Evolutionary conservation across 1,140 invertebrate genomes (phyloP), one percentile per base, ranked within the genome.

Genomic region (Drosophila nebulosa): DNA sequence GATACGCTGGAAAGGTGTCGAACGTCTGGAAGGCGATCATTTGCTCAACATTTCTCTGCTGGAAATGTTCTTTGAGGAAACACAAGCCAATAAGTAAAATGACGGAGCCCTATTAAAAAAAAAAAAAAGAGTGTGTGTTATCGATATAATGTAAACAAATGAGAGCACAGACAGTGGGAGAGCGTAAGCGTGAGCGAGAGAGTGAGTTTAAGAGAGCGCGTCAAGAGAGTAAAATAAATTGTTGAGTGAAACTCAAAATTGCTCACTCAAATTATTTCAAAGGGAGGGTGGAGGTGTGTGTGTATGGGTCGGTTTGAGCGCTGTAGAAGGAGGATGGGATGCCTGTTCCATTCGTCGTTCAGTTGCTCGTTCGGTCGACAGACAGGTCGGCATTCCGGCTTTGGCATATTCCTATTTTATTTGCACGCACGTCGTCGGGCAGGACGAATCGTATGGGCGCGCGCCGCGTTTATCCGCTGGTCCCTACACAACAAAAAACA

Each of bases 391-490:
- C 72, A 50, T 73, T 84, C 53, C 53, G 42, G 42, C 39, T 57
- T 58, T 26, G 22, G 51, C 39, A 39, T 46, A 59, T 57, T 51
- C 53, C 55, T 46, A 30, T 46, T 66, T 67, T 74, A 84, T 84
- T 84, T 80, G 80, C 77, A 84, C 80, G 80, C 80, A 84, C 83
- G 76, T 85, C 80, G 80, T 85, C 80, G 80, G 83, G 60, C 80
- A 84, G 80, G 80, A 85, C 80, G 81, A 77, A 78, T 79, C 79
- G 80, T 79, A 65, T 52, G 64, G 39, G 39, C 39, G 63, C 79
- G 71, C 58, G 69, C 46, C 46, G 26, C 64, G 51, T 53, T 62
- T 59, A 50, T 58, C 46, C n/a, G 53, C 65, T 60, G 57, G 58
- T 63, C 36, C 16, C 59, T 65, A 50, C 56, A n/a, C n/a, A n/a